phyloP scores from a whole-genome alignment of 2,113 vertebrate genomes.

The Amphilophus citrinellus region DNA sequence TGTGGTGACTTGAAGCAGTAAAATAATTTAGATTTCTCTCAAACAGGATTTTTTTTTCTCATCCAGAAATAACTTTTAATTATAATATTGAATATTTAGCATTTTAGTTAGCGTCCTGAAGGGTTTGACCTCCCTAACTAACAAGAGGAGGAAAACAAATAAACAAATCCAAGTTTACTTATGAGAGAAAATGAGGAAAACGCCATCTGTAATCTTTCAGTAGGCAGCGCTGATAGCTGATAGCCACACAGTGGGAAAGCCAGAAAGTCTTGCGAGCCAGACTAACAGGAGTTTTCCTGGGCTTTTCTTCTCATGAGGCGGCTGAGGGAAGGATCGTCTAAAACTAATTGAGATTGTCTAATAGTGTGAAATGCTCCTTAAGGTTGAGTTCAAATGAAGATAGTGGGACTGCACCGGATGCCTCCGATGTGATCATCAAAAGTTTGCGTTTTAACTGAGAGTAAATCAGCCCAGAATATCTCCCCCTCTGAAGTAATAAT shows the following conservation, averaged over 20 bases:
- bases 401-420: accelerated
- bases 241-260: not conserved
- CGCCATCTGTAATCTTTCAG: too few relatives aligned
- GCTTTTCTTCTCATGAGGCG: not conserved
- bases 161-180: not conserved
- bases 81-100: too few relatives aligned
- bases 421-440: not conserved
- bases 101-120: too few relatives aligned
- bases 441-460: not conserved
- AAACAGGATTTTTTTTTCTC: too few relatives aligned
- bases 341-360: not conserved
- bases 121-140: too few relatives aligned
- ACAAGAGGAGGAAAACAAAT: not conserved
- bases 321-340: not conserved
- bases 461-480: not conserved
- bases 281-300: not conserved
- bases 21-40: not conserved
- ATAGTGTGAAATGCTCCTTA: not conserved
- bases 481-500: not conserved
- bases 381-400: not conserved
- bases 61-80: too few relatives aligned
- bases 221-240: not conserved
- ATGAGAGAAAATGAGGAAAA: not conserved
- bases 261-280: not conserved
- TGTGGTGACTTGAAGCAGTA: not conserved